Conservation (phyloP, 2,113 vertebrate species). For the Marcusenius ussheri region DNA sequence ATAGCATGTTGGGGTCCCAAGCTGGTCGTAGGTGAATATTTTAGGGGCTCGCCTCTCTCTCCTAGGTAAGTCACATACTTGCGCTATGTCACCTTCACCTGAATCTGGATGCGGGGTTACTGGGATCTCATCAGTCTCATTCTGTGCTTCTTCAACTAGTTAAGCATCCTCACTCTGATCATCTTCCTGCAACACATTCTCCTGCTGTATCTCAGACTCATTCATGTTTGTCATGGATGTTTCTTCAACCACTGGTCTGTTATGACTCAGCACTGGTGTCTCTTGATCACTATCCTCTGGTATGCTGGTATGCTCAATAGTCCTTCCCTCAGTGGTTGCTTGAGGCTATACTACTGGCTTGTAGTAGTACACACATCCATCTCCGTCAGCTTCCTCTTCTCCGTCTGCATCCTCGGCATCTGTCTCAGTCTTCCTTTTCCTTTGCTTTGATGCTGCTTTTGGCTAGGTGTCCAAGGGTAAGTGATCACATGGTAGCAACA, state of each 20-base stretch:
- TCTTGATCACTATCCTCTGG: background rate
- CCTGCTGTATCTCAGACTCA: background rate
- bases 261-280: background rate
- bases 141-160: background rate
- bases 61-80: background rate
- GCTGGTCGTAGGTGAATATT: background rate
- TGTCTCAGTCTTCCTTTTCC: background rate
- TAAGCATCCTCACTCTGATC: background rate
- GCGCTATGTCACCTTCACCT: background rate
- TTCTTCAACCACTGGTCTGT: background rate
- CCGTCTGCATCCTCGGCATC: background rate
- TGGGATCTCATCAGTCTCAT: background rate
- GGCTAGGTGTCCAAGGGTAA: background rate
- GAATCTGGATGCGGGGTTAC: background rate
- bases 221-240: background rate
- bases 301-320: background rate
- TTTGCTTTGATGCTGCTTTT: background rate
- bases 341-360: background rate
- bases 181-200: background rate
- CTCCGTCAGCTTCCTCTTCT: background rate
- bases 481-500: background rate
- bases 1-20: background rate
- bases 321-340: background rate
- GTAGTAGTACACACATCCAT: background rate
- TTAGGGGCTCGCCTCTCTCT: background rate